Evolutionary conservation across 35 echinoderm and acorn worm genomes (phyloP).

Genomic region (Anneissia japonica): DNA sequence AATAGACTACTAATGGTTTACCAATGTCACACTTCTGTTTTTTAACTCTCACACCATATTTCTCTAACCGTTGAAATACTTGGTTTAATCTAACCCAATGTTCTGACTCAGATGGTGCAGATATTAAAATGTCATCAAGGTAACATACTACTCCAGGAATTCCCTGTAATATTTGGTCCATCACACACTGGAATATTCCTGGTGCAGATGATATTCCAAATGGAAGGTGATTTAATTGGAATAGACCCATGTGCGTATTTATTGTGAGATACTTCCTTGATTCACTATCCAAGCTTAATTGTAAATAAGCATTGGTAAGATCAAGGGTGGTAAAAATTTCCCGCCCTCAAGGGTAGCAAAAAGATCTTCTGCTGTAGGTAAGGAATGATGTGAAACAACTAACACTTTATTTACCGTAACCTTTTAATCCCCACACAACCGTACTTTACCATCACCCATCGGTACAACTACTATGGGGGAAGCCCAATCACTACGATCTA

Average conservation of each 20-base stretch:
- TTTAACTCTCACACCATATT: conserved; percentile 27
- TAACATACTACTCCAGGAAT: conserved; percentile 41
- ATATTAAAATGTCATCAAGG: conserved; percentile 61
- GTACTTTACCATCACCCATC: conserved; percentile 29
- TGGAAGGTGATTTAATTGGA: conserved; percentile 36
- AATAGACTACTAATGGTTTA: conserved; percentile 21
- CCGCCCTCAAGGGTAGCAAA: background rate
- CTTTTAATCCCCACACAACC: conserved; percentile 66
- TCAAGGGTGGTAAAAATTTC: background rate
- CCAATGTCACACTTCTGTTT: conserved; percentile 38
- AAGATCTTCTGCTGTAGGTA: conserved; percentile 32
- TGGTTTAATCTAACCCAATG: conserved; percentile 19
- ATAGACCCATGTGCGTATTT: conserved; percentile 54
- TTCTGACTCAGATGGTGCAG: conserved; percentile 23
- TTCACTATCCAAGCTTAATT: conserved; percentile 32
- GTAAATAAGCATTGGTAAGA: conserved; percentile 1
- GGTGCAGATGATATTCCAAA: conserved; percentile 56
- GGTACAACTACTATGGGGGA: conserved; percentile 58
- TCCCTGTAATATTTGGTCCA: conserved; percentile 33
- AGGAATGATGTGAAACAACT: conserved; percentile 34
- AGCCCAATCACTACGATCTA: conserved; percentile 47
- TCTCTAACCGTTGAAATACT: conserved; percentile 27
- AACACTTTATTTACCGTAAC: background rate
- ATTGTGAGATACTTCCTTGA: conserved; percentile 42
- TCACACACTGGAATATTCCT: conserved; percentile 39